phyloP scores from a whole-genome alignment of 2,797 vertebrate genomes.

The Oryzias dopingdopingensis region DNA sequence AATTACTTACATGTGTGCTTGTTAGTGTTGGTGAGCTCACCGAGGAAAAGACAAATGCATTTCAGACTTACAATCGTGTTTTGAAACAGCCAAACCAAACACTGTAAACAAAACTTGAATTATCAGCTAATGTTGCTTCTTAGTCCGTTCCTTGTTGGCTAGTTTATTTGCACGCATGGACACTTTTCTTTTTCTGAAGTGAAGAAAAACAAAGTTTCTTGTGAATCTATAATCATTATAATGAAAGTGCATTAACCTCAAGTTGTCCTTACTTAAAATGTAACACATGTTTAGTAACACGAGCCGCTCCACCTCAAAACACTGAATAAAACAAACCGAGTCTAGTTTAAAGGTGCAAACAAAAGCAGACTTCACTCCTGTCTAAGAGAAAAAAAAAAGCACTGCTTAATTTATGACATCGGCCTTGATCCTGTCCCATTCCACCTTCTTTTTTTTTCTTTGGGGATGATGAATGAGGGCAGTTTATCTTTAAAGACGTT shows the following conservation, averaged over 20 bases:
- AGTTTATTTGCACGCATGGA: not conserved
- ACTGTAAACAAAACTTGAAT: not conserved
- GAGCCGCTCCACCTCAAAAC: constrained; percentile 1
- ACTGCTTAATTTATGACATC: constrained; percentile 42
- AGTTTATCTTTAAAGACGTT: constrained; percentile 35
- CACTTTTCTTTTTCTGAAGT: not conserved
- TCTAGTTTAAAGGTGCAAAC: constrained; percentile 13
- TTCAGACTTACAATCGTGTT: not conserved
- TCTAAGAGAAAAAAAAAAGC: not conserved
- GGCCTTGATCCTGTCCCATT: constrained; percentile 36
- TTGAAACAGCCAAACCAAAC: not conserved
- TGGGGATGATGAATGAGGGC: constrained; percentile 36
- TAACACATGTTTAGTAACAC: constrained; percentile 1
- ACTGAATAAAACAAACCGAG: constrained; percentile 8
- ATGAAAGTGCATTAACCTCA: not conserved
- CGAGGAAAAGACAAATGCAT: not conserved
- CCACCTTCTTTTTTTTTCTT: constrained; percentile 40
- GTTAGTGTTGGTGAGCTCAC: not conserved
- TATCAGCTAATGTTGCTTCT: not conserved
- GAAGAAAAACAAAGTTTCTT: not conserved
- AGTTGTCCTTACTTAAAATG: constrained; percentile 3
- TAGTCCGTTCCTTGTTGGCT: not conserved
- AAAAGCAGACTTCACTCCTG: constrained; percentile 29
- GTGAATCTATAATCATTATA: not conserved
- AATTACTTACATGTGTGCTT: not conserved